phyloP scores from a whole-genome alignment of 1,140 invertebrate species.

The Lasioglossum albipes region DNA sequence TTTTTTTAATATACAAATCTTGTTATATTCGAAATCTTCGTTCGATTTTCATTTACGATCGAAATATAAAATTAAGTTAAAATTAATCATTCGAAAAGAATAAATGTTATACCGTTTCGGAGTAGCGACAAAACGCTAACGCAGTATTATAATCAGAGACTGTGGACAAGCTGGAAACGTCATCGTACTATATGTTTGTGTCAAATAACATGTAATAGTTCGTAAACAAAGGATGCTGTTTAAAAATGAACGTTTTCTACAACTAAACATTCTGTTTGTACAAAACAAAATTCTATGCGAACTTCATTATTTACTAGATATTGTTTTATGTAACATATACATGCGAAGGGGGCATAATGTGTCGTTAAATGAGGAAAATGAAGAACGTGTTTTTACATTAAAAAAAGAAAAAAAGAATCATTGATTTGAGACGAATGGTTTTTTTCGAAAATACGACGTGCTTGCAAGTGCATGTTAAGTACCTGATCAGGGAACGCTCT shows the following conservation, averaged over 20 bases:
- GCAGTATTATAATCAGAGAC: constrained; percentile 27
- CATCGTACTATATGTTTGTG: neutral
- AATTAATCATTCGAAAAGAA: neutral
- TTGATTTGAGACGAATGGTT: neutral
- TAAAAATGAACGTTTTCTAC: neutral
- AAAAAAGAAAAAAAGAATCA: neutral
- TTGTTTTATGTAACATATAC: constrained; percentile 6
- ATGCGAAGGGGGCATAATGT: neutral
- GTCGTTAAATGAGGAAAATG: neutral
- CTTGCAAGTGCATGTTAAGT: constrained; percentile 47
- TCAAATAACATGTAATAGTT: constrained; percentile 7
- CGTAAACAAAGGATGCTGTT: neutral
- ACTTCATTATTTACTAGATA: neutral
- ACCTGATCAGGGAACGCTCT: constrained; percentile 53
- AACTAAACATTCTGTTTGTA: neutral
- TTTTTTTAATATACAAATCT: constrained; percentile 24
- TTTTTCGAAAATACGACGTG: constrained; percentile 31
- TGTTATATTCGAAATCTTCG: neutral
- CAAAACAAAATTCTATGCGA: neutral
- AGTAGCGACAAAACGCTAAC: neutral
- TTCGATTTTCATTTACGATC: neutral
- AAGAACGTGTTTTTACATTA: neutral
- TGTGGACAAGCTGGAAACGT: neutral
- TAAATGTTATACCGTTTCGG: neutral
- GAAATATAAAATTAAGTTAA: neutral